These are phyloP conservation scores for Orthonyx spaldingii DNA, from an alignment of 2,113 vertebrate genomes.

Conservation along the genomic window DNA sequence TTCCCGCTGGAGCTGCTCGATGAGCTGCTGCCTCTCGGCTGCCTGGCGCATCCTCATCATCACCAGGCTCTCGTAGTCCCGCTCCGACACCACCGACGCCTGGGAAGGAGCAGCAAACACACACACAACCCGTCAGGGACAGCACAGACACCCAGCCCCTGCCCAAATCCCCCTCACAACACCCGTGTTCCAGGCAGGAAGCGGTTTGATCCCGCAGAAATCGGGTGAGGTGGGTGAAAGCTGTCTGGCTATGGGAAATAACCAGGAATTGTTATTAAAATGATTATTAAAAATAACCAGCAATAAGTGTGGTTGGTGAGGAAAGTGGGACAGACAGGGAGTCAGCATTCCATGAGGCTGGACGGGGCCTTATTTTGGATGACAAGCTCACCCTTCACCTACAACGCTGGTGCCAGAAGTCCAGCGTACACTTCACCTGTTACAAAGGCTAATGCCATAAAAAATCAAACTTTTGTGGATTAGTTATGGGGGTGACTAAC, in stretches of 20 bases:
- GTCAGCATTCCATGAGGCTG: not conserved
- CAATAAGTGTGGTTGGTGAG: rapidly evolving
- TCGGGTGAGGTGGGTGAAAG: not conserved
- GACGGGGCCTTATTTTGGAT: too few species aligned
- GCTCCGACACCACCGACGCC: constrained; percentile 78
- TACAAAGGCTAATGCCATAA: not conserved
- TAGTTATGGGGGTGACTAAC: not conserved
- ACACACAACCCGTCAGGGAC: not conserved
- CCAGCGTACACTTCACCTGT: not conserved
- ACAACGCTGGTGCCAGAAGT: not conserved
- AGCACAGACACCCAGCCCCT: rapidly evolving
- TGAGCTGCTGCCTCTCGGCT: constrained; percentile 89
- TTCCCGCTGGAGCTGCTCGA: constrained; percentile 84
- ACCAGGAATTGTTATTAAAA: not conserved
- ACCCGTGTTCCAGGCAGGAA: rapidly evolving
- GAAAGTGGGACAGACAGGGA: rapidly evolving
- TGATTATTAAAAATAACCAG: not conserved
- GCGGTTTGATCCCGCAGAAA: not conserved
- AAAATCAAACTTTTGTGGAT: not conserved
- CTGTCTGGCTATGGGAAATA: not conserved
- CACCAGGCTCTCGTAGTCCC: constrained; percentile 94
- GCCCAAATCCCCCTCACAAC: not conserved
- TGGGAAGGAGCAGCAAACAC: constrained; percentile 34
- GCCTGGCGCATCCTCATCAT: constrained; percentile 97
- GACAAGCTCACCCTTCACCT: not conserved